These are phyloP conservation scores for Rhinichthys klamathensis DNA, from an alignment of 2,113 vertebrate species.

Conservation along the genomic window DNA sequence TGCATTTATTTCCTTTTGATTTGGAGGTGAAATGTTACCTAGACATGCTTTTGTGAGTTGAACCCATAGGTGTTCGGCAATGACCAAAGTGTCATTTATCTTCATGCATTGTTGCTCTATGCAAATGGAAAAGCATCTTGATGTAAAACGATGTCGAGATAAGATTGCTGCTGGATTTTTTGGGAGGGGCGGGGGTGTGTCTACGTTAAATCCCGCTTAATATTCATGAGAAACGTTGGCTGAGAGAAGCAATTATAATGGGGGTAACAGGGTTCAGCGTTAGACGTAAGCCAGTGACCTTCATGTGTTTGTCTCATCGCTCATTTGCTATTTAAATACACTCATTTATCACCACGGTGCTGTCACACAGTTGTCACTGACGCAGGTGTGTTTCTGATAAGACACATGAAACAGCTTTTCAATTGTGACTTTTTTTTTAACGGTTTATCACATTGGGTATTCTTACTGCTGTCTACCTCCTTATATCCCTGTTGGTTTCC, in stretches of 20 bases:
- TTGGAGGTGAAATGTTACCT: not conserved
- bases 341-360: conserved; percentile 48
- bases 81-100: conserved; percentile 14
- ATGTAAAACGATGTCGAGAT: not conserved
- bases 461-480: not conserved
- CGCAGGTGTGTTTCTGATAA: conserved; percentile 40
- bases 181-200: not conserved
- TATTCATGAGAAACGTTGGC: conserved; percentile 51
- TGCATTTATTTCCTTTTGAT: not conserved
- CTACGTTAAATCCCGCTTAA: conserved; percentile 12
- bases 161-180: not conserved
- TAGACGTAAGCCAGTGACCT: conserved; percentile 28
- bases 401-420: conserved; percentile 3
- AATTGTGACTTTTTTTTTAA: not conserved
- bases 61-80: not conserved
- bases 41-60: not conserved
- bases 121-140: not conserved
- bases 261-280: conserved; percentile 10
- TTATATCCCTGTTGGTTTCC: not conserved
- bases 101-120: not conserved
- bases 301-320: conserved; percentile 36
- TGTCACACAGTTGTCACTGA: conserved; percentile 43
- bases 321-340: conserved; percentile 57
- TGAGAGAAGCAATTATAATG: conserved; percentile 49
- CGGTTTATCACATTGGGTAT: not conserved